phyloP scores from a whole-genome alignment of 2,888 invertebrate genomes.

The Drosophila mulleri region DNA sequence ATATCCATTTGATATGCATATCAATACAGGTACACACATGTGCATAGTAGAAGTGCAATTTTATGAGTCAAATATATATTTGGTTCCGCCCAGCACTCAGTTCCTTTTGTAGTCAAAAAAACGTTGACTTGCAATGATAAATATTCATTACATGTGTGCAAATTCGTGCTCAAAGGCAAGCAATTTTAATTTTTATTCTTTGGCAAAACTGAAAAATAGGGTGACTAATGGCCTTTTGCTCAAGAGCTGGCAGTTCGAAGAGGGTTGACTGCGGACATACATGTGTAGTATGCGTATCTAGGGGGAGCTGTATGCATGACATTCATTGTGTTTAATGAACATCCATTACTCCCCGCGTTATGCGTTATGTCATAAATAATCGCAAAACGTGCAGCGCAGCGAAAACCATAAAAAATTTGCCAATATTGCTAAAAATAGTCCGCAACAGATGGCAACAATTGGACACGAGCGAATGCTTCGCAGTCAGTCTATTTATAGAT shows the following conservation, averaged over 20 bases:
- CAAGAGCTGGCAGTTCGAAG: conserved; percentile 21
- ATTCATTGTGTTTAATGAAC: conserved; percentile 82
- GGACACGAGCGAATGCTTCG: conserved; percentile 32
- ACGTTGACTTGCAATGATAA: conserved; percentile 49
- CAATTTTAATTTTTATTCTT: conserved; percentile 73
- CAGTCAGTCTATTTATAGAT: conserved; percentile 32
- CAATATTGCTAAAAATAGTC: conserved; percentile 76
- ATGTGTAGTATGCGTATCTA: conserved; percentile 21
- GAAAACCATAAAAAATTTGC: conserved; percentile 80
- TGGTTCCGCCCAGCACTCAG: conserved; percentile 7
- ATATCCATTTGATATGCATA: too few relatives aligned
- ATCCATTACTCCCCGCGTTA: conserved; percentile 74
- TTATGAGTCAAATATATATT: conserved; percentile 13
- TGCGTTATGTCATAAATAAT: conserved; percentile 77
- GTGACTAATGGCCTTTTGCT: conserved; percentile 51
- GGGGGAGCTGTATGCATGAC: conserved; percentile 66
- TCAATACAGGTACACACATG: too few relatives aligned
- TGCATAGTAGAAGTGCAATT: conserved; percentile 13
- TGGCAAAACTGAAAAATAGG: conserved; percentile 63
- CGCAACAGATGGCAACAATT: conserved; percentile 78
- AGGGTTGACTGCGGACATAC: conserved; percentile 56
- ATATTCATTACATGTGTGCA: conserved; percentile 80
- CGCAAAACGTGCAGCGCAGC: conserved; percentile 66
- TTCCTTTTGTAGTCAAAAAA: conserved; percentile 33
- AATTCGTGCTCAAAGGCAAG: conserved; percentile 55